A percentile compares a stretch with the other conserved stretches of the same genome.
These are phyloP conservation scores for Sphaerodactylus townsendi DNA, from an alignment of 2,113 vertebrate genomes.

Conservation along the genomic window DNA sequence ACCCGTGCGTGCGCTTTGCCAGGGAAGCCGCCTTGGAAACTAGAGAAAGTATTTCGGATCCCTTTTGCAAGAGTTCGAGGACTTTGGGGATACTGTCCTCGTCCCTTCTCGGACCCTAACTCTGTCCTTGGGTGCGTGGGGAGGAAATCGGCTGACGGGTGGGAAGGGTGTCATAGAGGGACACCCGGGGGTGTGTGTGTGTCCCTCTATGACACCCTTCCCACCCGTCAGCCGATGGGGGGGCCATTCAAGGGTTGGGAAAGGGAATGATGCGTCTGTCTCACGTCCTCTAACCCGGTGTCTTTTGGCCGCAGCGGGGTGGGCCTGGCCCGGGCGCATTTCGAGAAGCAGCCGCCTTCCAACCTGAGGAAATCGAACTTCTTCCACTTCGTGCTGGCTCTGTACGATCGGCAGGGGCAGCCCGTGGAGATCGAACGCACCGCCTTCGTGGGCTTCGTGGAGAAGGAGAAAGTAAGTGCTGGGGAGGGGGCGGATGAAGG, in stretches of 20 bases:
- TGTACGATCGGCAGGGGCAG: constrained; percentile 97
- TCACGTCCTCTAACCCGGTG: constrained; percentile 64
- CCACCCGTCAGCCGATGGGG: neutral
- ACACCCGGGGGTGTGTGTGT: too few relatives aligned
- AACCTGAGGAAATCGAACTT: constrained; percentile 99
- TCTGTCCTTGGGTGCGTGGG: neutral
- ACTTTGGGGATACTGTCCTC: neutral
- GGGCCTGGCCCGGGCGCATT: constrained; percentile 97
- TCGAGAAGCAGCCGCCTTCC: constrained; percentile 98
- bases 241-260: neutral
- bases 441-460: constrained; percentile 94
- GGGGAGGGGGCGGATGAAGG: neutral
- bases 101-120: neutral
- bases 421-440: constrained; percentile 98
- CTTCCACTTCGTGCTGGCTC: constrained; percentile 98
- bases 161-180: neutral
- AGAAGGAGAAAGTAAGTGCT: constrained; percentile 94
- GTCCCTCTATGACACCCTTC: neutral
- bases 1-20: neutral
- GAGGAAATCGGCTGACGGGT: neutral
- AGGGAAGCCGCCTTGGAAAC: neutral
- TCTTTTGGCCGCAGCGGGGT: constrained; percentile 89
- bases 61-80: neutral
- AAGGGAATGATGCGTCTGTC: neutral
- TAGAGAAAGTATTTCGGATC: neutral